Percentiles rank a stretch among this genome's conserved stretches.
Conservation (phyloP, 2,797 vertebrate species). For the Diplodus sargus region DNA sequence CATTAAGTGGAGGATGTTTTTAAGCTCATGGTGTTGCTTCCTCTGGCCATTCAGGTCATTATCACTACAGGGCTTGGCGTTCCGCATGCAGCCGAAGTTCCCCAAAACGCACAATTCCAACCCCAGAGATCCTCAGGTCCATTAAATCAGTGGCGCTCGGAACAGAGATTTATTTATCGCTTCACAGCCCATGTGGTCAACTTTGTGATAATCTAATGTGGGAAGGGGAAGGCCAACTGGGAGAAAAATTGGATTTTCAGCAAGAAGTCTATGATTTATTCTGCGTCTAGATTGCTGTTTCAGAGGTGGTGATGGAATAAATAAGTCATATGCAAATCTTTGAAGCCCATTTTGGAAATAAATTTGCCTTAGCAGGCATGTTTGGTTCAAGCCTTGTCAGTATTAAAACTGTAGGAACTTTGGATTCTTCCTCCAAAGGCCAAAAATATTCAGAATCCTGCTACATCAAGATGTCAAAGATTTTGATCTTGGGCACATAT, state of each 20-base stretch:
- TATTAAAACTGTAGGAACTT: constrained; percentile 23
- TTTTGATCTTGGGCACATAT: background rate
- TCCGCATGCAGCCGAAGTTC: constrained; percentile 21
- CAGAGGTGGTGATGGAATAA: constrained; percentile 46
- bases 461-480: background rate
- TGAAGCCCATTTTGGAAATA: constrained; percentile 41
- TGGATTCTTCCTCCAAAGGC: background rate
- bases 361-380: constrained; percentile 8
- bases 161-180: constrained; percentile 49
- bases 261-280: constrained; percentile 53
- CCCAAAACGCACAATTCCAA: constrained; percentile 20
- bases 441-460: background rate
- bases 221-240: constrained; percentile 49
- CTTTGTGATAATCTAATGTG: constrained; percentile 69
- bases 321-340: constrained; percentile 47
- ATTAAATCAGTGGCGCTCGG: constrained; percentile 50
- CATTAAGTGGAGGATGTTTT: constrained; percentile 53
- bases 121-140: constrained; percentile 39
- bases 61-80: constrained; percentile 35
- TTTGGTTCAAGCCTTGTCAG: constrained; percentile 6
- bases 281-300: constrained; percentile 36
- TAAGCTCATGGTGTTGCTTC: constrained; percentile 39
- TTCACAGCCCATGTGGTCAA: constrained; percentile 53
- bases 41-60: constrained; percentile 51
- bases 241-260: constrained; percentile 66